A percentile compares a stretch with the other conserved stretches of the same genome.
Evolutionary conservation across 2,888 invertebrate species (phyloP).

Genomic region (Leptinotarsa haldemani): DNA sequence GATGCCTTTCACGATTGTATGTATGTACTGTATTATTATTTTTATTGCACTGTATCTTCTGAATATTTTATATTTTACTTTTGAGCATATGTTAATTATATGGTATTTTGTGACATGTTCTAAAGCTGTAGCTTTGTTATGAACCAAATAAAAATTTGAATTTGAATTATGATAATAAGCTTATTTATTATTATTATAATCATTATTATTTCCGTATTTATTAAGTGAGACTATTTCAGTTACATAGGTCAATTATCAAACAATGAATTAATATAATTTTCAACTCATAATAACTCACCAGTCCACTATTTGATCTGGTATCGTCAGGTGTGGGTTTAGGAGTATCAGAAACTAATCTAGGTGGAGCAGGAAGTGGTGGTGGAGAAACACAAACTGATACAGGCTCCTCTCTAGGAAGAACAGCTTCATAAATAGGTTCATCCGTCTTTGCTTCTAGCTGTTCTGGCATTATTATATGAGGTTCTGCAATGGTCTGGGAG

Average conservation of each 20-base stretch:
- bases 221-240: background rate
- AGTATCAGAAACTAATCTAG: constrained; percentile 65
- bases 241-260: background rate
- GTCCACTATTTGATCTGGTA: constrained; percentile 67
- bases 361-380: constrained; percentile 67
- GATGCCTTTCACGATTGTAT: too few species aligned
- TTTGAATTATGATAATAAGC: background rate
- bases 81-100: too few species aligned
- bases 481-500: constrained; percentile 47
- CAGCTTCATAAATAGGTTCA: constrained; percentile 89
- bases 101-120: too few species aligned
- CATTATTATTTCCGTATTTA: background rate
- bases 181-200: background rate
- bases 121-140: too few species aligned
- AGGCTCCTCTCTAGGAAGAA: constrained; percentile 76
- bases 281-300: constrained; percentile 58
- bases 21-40: too few species aligned
- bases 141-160: too few species aligned
- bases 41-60: too few species aligned
- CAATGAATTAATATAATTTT: background rate
- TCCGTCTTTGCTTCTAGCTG: constrained; percentile 57
- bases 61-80: too few species aligned
- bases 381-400: constrained; percentile 61
- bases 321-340: constrained; percentile 68
- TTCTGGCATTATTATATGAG: constrained; percentile 41